These are phyloP conservation scores for Nymphalis urticae DNA, from an alignment of 2,888 invertebrate species.

Conservation along the genomic window DNA sequence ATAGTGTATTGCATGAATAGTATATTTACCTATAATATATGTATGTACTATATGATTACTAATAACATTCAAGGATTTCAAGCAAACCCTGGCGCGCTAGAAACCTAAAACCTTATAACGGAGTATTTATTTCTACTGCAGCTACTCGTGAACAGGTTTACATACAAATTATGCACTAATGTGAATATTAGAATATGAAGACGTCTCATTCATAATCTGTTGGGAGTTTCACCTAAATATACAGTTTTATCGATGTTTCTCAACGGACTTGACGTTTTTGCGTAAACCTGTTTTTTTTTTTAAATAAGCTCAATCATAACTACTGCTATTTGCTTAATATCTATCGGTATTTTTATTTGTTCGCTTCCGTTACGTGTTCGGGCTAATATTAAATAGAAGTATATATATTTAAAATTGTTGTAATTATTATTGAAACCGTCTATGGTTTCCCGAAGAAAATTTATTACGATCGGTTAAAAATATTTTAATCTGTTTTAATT, in stretches of 20 bases:
- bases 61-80: slow-evolving; percentile 37
- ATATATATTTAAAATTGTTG: no score
- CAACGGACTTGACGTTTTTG: slow-evolving; percentile 1
- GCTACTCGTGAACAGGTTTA: slow-evolving; percentile 26
- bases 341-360: no score
- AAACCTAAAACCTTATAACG: slow-evolving; percentile 38
- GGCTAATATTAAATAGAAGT: no score
- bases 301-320: no score
- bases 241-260: slow-evolving; percentile 22
- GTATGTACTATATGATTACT: slow-evolving; percentile 13
- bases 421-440: no score
- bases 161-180: slow-evolving; percentile 31
- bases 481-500: no score
- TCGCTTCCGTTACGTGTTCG: no score
- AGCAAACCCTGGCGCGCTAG: slow-evolving; percentile 35
- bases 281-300: background rate
- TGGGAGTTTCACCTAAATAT: slow-evolving; percentile 20
- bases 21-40: no score
- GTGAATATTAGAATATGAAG: slow-evolving; percentile 33
- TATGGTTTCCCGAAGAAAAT: no score
- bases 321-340: no score
- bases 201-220: slow-evolving; percentile 28
- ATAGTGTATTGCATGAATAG: background rate
- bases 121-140: slow-evolving; percentile 29
- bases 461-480: no score